These are phyloP conservation scores for Eretmochelys imbricata DNA, from an alignment of 2,113 vertebrate genomes.

Conservation along the genomic window DNA sequence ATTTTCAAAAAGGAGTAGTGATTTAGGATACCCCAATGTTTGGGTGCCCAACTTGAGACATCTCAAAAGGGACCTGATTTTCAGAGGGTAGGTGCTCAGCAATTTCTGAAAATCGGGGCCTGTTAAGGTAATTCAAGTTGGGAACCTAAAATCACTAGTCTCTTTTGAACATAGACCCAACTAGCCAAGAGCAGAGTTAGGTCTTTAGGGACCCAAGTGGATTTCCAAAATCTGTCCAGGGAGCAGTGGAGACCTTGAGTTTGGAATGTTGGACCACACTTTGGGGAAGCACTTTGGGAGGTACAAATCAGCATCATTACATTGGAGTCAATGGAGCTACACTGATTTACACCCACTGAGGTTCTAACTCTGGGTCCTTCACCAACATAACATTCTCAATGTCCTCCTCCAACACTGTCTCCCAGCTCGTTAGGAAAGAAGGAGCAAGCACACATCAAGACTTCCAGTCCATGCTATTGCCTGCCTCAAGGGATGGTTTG, in stretches of 20 bases:
- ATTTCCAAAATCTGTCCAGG: neutral
- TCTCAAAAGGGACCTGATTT: rapidly evolving
- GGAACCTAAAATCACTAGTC: neutral
- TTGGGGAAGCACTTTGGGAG: neutral
- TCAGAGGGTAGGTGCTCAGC: neutral
- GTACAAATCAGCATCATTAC: neutral
- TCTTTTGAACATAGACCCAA: neutral
- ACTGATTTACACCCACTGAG: neutral
- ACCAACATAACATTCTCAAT: neutral
- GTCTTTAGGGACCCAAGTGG: neutral
- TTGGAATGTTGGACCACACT: neutral
- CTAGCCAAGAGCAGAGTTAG: neutral
- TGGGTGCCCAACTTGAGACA: rapidly evolving
- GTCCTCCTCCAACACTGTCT: neutral
- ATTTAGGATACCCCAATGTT: neutral
- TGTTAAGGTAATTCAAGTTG: neutral
- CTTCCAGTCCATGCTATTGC: neutral
- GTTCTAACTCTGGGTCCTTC: neutral
- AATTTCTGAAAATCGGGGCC: neutral
- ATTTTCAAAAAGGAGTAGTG: neutral
- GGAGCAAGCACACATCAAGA: neutral
- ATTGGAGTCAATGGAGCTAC: neutral
- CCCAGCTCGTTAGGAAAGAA: neutral
- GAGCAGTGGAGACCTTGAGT: neutral
- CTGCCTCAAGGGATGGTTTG: constrained; percentile 10